Conservation (phyloP, 2,113 vertebrate genomes). For the Bettongia penicillata region DNA sequence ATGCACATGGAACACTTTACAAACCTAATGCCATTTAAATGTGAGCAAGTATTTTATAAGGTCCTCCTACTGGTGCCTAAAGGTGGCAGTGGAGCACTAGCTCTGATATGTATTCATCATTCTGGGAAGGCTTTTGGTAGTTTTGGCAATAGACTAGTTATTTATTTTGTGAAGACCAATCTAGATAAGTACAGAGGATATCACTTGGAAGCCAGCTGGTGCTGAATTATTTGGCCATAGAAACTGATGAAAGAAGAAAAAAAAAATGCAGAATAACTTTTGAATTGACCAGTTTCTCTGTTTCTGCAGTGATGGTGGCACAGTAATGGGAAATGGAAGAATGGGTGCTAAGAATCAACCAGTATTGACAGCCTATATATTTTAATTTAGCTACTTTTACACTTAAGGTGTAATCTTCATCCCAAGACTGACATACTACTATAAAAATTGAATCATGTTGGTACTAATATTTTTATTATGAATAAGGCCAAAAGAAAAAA, state of each 20-base stretch:
- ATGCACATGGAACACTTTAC: background rate
- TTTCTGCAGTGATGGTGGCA: background rate
- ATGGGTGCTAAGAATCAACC: background rate
- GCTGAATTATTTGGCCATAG: background rate
- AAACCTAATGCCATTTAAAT: background rate
- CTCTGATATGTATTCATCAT: background rate
- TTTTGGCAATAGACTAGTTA: background rate
- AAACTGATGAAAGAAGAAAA: background rate
- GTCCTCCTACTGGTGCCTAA: background rate
- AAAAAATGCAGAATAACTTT: background rate
- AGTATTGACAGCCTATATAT: background rate
- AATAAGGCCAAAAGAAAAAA: background rate
- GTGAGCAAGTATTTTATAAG: background rate
- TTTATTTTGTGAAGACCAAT: background rate
- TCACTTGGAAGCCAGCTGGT: background rate
- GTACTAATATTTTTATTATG: background rate
- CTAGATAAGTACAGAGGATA: background rate
- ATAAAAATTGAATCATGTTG: background rate
- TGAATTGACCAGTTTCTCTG: background rate
- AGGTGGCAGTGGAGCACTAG: background rate
- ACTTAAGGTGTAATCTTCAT: background rate
- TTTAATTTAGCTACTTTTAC: background rate
- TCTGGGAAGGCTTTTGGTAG: background rate
- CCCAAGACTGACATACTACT: background rate
- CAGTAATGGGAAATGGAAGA: fast-evolving